A percentile compares a stretch with the other conserved stretches of the same genome.
phyloP scores from a whole-genome alignment of 2,113 vertebrate species.

The Ia io region DNA sequence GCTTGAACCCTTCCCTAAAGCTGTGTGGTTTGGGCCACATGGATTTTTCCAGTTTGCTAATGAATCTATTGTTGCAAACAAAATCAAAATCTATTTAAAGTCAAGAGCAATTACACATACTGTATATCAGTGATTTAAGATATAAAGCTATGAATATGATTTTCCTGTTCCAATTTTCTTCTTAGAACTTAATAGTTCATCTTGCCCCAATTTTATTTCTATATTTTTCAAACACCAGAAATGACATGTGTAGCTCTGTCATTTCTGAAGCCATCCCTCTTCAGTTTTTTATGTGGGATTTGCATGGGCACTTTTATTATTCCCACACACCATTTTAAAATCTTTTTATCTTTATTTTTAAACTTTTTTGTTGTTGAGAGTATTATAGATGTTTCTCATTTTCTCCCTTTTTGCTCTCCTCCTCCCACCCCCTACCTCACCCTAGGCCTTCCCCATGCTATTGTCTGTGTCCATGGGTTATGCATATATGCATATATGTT shows the following conservation, averaged over 20 bases:
- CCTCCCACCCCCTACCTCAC: too few relatives aligned
- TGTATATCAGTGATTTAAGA: slow-evolving; percentile 15
- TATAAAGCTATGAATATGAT: neutral
- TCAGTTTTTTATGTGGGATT: neutral
- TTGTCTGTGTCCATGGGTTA: too few relatives aligned
- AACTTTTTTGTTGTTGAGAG: too few relatives aligned
- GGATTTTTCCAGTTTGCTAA: slow-evolving; percentile 3
- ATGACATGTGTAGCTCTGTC: neutral
- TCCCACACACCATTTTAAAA: neutral
- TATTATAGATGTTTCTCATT: too few relatives aligned
- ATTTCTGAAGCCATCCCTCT: neutral
- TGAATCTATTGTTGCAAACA: neutral
- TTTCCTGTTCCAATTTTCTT: slow-evolving; percentile 11
- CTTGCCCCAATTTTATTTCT: neutral
- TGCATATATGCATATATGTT: too few relatives aligned
- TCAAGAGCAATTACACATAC: neutral
- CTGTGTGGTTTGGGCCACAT: neutral
- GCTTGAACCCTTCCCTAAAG: neutral
- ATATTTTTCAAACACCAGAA: neutral
- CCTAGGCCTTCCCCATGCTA: too few relatives aligned
- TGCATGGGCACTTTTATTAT: neutral
- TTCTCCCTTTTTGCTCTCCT: too few relatives aligned
- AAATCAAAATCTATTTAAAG: slow-evolving; percentile 3
- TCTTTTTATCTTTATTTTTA: too few relatives aligned
- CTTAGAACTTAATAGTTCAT: neutral